Percentiles rank a stretch among this genome's conserved stretches.
Evolutionary conservation across 2,888 invertebrate species (phyloP).

Genomic region (Amphimallon solstitiale): DNA sequence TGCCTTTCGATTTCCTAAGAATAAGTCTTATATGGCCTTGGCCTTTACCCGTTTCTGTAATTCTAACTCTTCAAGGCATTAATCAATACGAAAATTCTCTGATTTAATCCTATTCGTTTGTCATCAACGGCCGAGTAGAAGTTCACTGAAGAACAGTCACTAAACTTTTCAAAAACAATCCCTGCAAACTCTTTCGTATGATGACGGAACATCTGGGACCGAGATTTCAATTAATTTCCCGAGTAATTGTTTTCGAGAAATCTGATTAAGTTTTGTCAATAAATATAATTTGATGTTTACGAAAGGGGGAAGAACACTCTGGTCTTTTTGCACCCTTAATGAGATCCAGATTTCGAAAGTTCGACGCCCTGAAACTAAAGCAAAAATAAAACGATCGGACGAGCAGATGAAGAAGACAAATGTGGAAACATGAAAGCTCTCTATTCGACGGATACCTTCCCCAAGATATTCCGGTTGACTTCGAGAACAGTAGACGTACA

Average conservation of each 20-base stretch:
- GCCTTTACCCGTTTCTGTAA: background rate
- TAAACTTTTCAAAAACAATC: background rate
- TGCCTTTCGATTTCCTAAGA: too few relatives aligned
- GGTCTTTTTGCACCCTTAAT: background rate
- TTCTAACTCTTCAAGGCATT: background rate
- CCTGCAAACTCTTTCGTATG: background rate
- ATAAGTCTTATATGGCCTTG: background rate
- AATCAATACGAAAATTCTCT: background rate
- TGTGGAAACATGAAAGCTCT: too few relatives aligned
- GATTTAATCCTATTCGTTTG: background rate
- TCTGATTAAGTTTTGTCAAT: conserved; percentile 21
- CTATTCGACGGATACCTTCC: too few relatives aligned
- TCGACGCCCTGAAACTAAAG: background rate
- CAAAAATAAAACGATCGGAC: too few relatives aligned
- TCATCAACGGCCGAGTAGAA: background rate
- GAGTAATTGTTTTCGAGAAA: conserved; percentile 18
- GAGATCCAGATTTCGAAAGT: background rate
- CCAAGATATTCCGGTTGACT: too few relatives aligned
- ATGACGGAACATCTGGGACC: background rate
- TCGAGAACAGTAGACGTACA: too few relatives aligned
- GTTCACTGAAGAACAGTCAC: background rate
- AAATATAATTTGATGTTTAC: conserved; percentile 23
- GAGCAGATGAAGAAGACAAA: too few relatives aligned
- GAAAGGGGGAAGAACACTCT: background rate
- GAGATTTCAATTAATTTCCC: conserved; percentile 17